phyloP scores from a whole-genome alignment of 2,888 invertebrate genomes.

The Crematogaster levior region DNA sequence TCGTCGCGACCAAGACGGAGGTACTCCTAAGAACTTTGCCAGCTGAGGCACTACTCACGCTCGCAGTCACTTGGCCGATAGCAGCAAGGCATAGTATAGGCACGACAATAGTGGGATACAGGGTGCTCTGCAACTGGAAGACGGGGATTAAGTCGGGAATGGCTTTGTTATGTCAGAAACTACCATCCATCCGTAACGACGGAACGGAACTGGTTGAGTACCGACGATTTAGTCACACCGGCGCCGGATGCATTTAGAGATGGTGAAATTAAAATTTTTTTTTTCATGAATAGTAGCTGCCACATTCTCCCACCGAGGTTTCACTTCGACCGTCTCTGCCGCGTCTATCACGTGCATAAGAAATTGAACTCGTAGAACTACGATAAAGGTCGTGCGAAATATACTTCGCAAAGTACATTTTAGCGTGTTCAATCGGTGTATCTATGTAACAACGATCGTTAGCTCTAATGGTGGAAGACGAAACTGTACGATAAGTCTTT shows the following conservation, averaged over 20 bases:
- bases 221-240: constrained; percentile 72
- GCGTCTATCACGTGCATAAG: constrained; percentile 2
- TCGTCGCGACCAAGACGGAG: constrained; percentile 12
- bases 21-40: constrained; percentile 31
- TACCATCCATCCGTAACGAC: constrained; percentile 65
- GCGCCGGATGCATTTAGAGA: constrained; percentile 81
- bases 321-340: background rate
- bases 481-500: constrained; percentile 32
- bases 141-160: constrained; percentile 77
- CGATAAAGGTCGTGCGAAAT: constrained; percentile 65
- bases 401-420: constrained; percentile 34
- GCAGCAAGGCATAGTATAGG: background rate
- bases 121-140: constrained; percentile 29
- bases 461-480: constrained; percentile 69
- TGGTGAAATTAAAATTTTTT: constrained; percentile 77
- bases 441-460: constrained; percentile 70
- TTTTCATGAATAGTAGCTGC: constrained; percentile 71
- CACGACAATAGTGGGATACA: constrained; percentile 16
- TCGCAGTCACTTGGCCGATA: constrained; percentile 8
- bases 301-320: background rate
- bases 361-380: constrained; percentile 36
- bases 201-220: constrained; percentile 66
- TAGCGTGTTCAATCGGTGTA: constrained; percentile 48
- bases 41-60: background rate
- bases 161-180: constrained; percentile 80